Evolutionary conservation across 2,888 invertebrate species (phyloP).

Genomic region (Alviniconcha strummeri): DNA sequence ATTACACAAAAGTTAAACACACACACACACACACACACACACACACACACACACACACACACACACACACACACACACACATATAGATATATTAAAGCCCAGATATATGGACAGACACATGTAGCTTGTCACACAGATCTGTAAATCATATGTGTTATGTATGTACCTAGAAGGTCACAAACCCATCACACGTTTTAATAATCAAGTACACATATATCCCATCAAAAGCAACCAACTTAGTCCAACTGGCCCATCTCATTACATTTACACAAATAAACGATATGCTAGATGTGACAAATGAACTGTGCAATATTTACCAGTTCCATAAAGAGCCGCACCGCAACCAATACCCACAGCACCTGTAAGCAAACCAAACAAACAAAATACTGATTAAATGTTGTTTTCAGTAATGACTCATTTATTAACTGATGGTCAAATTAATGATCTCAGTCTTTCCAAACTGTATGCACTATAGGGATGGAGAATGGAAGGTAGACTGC

Average conservation of each 20-base stretch:
- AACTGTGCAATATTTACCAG: slow-evolving; percentile 35
- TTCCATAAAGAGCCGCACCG: slow-evolving; percentile 44
- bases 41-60: too few species aligned
- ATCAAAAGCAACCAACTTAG: background rate
- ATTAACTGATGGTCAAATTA: background rate
- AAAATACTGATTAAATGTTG: background rate
- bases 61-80: too few species aligned
- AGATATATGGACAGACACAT: too few species aligned
- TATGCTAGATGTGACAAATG: background rate
- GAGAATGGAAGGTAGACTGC: background rate
- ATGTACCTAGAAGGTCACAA: background rate
- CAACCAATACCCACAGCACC: slow-evolving; percentile 42
- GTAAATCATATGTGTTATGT: background rate
- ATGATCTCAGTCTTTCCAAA: background rate
- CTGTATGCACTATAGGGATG: background rate
- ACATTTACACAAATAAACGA: background rate
- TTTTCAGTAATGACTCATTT: background rate
- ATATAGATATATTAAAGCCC: too few species aligned
- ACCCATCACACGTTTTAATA: background rate
- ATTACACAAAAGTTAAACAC: too few species aligned
- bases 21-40: too few species aligned
- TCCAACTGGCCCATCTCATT: background rate
- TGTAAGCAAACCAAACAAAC: slow-evolving; percentile 17
- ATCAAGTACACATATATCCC: background rate
- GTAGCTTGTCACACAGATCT: background rate